Evolutionary conservation across 2,113 vertebrate genomes (phyloP), one percentile per base, ranked within the genome.

Genomic region (Carassius carassius): DNA sequence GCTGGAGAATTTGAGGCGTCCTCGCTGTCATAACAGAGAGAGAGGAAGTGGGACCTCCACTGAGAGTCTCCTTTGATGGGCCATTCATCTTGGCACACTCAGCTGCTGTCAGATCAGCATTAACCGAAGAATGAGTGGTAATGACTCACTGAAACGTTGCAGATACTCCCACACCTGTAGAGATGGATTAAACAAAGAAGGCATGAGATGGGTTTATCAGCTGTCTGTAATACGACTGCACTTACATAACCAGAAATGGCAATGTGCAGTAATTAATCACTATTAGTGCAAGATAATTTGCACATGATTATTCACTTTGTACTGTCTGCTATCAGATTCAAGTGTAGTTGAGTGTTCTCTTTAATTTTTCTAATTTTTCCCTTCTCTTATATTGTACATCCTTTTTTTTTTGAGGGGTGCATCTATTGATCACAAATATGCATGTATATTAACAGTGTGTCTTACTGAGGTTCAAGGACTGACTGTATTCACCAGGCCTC

Each of bases 11-110:
- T 19, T 0, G 23, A 73, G 35, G 82, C 19, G 14, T 76, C 82
- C n/a, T 25, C 23, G 19, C 72, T 83, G 82, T 83, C 72, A 83
- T 63, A 83, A 35, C 80, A 81, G 58, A 70, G 75, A 67, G 60
- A 29, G 37, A 25, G 75, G 44, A 67, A 69, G 29, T 19, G n/a
- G 44, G 41, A 35, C 44, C 73, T 84, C 58, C 58, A n/a, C 47
- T 9, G 81, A 25, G 56, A 47, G 35, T 54, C 51, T 74, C n/a
- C 58, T 78, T 70, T 70, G 44, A 78, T 41, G 77, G 35, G 54
- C 54, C 67, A 11, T 85, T 85, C 67, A 62, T 80, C 77, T 72
- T 5, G 17, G 35, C n/a, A 23, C 77, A 37, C 51, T 29, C 51
- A n/a, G 51, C 77, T 51, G 67, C 58, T 85, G 51, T 44, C 65